Percentiles rank a stretch among this genome's conserved stretches.
Evolutionary conservation across 2,888 invertebrate genomes (phyloP).

Genomic region (Falcaria lacertinaria): DNA sequence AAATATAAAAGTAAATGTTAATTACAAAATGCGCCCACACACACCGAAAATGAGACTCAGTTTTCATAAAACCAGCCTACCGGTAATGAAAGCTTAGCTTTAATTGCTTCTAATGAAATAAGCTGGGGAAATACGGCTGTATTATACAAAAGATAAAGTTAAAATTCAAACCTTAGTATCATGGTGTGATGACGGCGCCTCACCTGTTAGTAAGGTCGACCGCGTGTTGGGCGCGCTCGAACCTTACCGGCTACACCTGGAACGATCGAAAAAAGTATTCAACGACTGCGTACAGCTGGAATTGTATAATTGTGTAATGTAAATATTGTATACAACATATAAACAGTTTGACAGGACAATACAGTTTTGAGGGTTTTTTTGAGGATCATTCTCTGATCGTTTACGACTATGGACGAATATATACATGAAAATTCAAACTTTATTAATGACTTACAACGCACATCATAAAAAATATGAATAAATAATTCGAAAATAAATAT

Average conservation of each 20-base stretch:
- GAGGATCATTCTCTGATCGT: too few relatives aligned
- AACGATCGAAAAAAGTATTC: conserved; percentile 31
- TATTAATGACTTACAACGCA: too few relatives aligned
- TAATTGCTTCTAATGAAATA: conserved; percentile 24
- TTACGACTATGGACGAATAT: too few relatives aligned
- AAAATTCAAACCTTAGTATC: conserved; percentile 76
- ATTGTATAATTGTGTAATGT: too few relatives aligned
- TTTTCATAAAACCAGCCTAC: conserved; percentile 34
- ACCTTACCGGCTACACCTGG: conserved; percentile 67
- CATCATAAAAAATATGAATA: too few relatives aligned
- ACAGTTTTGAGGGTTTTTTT: too few relatives aligned
- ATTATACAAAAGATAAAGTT: conserved; percentile 45
- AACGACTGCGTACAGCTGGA: background rate
- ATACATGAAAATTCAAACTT: too few relatives aligned
- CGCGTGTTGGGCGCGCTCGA: conserved; percentile 69
- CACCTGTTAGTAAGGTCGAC: conserved; percentile 78
- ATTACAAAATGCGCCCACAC: conserved; percentile 25
- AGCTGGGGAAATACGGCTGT: conserved; percentile 21
- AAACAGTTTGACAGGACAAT: too few relatives aligned
- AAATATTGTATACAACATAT: too few relatives aligned
- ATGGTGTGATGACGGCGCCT: conserved; percentile 76
- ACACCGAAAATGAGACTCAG: conserved; percentile 32
- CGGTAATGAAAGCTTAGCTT: conserved; percentile 36
- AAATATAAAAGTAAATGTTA: conserved; percentile 15
- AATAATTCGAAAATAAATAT: too few relatives aligned